Evolutionary conservation across 2,113 vertebrate species (phyloP), one percentile per base, ranked within the genome.

Genomic region (Coracopsis vasa): DNA sequence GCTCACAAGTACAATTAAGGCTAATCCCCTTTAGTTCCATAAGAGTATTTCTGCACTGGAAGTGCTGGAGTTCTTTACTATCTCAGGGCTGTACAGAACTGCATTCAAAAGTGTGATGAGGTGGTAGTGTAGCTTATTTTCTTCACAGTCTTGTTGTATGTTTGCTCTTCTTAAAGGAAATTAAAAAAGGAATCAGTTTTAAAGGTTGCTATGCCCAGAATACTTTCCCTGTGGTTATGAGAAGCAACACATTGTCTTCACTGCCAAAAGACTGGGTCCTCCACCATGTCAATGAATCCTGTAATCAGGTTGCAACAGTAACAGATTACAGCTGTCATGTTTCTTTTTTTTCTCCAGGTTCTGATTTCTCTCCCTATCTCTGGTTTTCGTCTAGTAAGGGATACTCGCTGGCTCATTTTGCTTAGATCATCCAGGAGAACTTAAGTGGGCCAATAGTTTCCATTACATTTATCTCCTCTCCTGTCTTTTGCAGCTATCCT

Each of bases 301-400:
- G 67, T 96, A 95, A 94, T 97, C 95, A 97, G 93, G 78, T 95
- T 97, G 96, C 96, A 97, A 90, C 89, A 96, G 91, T 91, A 95
- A 96, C 94, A 97, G 94, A 97, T 97, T 97, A 97, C 92, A 4
- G 94, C 89, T 96, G 95, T 94, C 94, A 66, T 85, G 96, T 95
- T 96, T 96, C 92, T 83, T 72, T 95, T 94, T 94, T 97, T 97
- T 94, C 95, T 91, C 70, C 74, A 96, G 96, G 95, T 96, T 97
- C 96, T 97, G 97, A 97, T 97, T 97, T 97, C 96, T 95, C 88
- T 96, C 53, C 54, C 82, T 96, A 86, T 96, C 95, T 97, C 94
- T 97, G 86, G 95, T 97, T 96, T 96, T 97, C 73, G 90, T 81
- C 92, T 93, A 80, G 97, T 97, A 97, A 97, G 91, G 95, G 95